Evolutionary conservation across 2,888 invertebrate species (phyloP).

Genomic region (Zhengitettix transpicula): DNA sequence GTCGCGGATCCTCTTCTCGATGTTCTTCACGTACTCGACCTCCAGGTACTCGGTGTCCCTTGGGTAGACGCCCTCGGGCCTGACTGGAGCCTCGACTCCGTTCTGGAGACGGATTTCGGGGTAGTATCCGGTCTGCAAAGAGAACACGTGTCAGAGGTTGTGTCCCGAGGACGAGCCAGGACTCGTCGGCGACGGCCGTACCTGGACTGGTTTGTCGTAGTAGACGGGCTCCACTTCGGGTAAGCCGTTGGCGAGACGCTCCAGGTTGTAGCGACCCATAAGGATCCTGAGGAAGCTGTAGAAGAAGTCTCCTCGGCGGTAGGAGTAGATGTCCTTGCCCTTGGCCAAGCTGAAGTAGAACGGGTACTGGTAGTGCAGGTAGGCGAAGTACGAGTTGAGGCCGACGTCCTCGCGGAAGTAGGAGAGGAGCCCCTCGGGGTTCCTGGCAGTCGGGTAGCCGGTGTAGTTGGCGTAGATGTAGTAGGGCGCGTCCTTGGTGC

Average conservation of each 20-base stretch:
- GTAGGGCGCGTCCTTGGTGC: not conserved
- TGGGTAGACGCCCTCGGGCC: constrained; percentile 23
- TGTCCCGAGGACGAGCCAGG: too few species aligned
- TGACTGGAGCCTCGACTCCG: constrained; percentile 36
- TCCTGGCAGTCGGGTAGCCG: constrained; percentile 5
- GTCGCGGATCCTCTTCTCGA: constrained; percentile 13
- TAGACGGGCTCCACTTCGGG: constrained; percentile 45
- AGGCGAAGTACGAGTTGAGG: constrained; percentile 47
- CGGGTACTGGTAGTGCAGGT: constrained; percentile 41
- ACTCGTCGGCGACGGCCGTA: too few species aligned
- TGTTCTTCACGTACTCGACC: constrained; percentile 17
- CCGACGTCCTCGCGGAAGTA: constrained; percentile 58
- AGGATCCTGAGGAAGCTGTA: constrained; percentile 49
- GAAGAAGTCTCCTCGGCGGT: constrained; percentile 21
- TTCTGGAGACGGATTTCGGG: constrained; percentile 34
- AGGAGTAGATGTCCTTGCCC: constrained; percentile 33
- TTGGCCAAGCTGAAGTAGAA: constrained; percentile 36
- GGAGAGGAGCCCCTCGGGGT: constrained; percentile 22
- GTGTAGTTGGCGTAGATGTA: not conserved
- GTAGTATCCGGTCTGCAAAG: constrained; percentile 2
- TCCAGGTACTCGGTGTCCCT: constrained; percentile 27
- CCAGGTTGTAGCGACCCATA: constrained; percentile 52
- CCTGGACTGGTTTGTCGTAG: constrained; percentile 23
- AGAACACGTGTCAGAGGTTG: too few species aligned
- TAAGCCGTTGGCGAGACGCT: constrained; percentile 51